Evolutionary conservation across 2,113 vertebrate species (phyloP).

Genomic region (Hippocampus guttulatus): DNA sequence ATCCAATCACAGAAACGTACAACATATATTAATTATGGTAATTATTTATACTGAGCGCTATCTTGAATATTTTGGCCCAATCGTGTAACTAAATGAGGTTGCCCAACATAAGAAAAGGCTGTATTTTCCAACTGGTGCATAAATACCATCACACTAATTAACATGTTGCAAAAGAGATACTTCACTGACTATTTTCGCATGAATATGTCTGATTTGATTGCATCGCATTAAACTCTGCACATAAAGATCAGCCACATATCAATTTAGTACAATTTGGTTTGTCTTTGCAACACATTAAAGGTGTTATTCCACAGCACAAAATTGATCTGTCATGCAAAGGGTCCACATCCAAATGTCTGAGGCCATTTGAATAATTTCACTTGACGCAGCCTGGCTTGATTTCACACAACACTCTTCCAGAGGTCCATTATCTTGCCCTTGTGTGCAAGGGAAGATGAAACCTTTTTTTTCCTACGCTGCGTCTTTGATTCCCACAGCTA

Average conservation of each 20-base stretch:
- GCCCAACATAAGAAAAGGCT: too few species aligned
- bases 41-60: too few species aligned
- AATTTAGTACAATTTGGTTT: conserved; percentile 5
- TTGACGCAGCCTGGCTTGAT: conserved; percentile 44
- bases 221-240: neutral
- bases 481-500: conserved; percentile 35
- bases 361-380: conserved; percentile 56
- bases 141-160: too few species aligned
- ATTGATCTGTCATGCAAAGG: conserved; percentile 20
- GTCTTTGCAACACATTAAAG: conserved; percentile 35
- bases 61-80: too few species aligned
- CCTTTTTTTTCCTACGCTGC: conserved; percentile 28
- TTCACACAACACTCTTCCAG: conserved; percentile 41
- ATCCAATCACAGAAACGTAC: too few species aligned
- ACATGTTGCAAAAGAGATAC: too few species aligned
- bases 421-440: conserved; percentile 47
- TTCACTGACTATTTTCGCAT: neutral
- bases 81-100: too few species aligned
- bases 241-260: neutral
- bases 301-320: conserved; percentile 16
- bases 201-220: neutral
- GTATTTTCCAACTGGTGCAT: too few species aligned
- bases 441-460: conserved; percentile 43
- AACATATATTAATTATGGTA: too few species aligned
- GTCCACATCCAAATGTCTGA: conserved; percentile 22